These are phyloP conservation scores for Myotis myotis DNA, from an alignment of 2,797 vertebrate genomes.

Conservation along the genomic window DNA sequence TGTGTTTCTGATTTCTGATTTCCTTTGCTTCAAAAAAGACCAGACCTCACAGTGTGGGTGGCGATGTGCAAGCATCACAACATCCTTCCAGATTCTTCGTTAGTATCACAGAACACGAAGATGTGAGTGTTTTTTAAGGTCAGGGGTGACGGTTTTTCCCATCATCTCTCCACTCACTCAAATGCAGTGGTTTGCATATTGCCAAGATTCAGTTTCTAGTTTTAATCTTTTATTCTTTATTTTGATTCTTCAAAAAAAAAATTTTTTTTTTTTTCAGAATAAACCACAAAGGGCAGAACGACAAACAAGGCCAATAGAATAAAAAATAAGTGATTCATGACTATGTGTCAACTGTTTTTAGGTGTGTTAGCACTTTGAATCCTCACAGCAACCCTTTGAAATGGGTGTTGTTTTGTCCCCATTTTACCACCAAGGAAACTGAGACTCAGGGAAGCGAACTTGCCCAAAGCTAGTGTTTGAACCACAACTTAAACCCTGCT, in stretches of 20 bases:
- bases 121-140: neutral
- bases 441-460: neutral
- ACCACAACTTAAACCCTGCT: neutral
- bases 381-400: neutral
- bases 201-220: neutral
- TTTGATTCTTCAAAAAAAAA: slow-evolving; percentile 13
- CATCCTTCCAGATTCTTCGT: neutral
- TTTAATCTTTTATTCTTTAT: slow-evolving; percentile 1
- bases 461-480: neutral
- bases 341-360: neutral
- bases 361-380: neutral
- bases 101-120: neutral
- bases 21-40: neutral
- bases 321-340: neutral
- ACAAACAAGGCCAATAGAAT: neutral
- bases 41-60: neutral
- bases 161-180: neutral
- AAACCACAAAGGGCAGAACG: neutral
- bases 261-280: neutral
- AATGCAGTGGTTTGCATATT: neutral
- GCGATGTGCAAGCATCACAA: neutral
- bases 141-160: neutral
- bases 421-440: neutral
- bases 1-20: neutral
- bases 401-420: neutral